Percentiles rank a stretch among this genome's conserved stretches.
phyloP scores from a whole-genome alignment of 2,888 invertebrate genomes.

The Eupithecia exiguata region DNA sequence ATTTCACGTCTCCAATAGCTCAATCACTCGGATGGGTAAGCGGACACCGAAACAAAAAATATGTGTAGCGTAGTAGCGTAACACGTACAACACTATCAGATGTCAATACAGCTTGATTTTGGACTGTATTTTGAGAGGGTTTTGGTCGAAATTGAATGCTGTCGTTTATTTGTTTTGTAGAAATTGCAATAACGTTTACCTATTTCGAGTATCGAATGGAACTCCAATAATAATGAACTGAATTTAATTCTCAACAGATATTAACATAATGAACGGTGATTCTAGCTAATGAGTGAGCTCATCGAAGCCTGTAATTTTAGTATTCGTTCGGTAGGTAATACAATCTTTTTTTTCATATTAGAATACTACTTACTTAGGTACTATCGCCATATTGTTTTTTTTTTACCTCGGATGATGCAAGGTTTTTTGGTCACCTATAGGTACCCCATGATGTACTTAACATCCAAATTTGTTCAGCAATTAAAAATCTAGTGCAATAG shows the following conservation, averaged over 20 bases:
- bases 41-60: slow-evolving; percentile 30
- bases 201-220: background rate
- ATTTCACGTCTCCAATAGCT: slow-evolving; percentile 23
- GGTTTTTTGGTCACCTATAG: no score
- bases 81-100: slow-evolving; percentile 28
- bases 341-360: no score
- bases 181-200: background rate
- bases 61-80: slow-evolving; percentile 11
- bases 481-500: no score
- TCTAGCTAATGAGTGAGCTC: background rate
- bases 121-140: slow-evolving; percentile 5
- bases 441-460: no score
- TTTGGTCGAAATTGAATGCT: background rate
- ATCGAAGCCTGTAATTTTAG: background rate
- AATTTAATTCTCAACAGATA: background rate
- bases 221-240: background rate
- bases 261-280: background rate
- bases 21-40: slow-evolving; percentile 31
- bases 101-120: slow-evolving; percentile 18
- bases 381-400: no score
- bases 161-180: background rate
- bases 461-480: no score
- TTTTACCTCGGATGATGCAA: no score
- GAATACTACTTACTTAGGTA: no score
- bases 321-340: no score